Evolutionary conservation across 2,888 invertebrate genomes (phyloP).

Genomic region (Drosophila aldrichi): DNA sequence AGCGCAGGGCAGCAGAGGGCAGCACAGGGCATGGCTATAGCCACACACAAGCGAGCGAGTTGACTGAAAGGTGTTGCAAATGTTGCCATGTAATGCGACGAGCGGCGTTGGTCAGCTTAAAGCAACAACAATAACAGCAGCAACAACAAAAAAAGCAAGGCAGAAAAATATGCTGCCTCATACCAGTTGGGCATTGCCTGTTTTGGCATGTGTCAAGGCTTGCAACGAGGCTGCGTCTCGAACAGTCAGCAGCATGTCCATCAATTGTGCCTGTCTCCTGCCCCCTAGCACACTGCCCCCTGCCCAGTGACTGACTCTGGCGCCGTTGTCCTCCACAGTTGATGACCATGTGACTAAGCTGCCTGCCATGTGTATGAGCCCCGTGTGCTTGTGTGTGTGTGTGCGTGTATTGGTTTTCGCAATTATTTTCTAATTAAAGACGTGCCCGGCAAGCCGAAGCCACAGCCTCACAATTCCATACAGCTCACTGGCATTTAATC

Average conservation of each 20-base stretch:
- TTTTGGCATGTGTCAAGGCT: conserved; percentile 81
- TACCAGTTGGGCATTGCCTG: conserved; percentile 68
- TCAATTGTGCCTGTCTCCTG: conserved; percentile 65
- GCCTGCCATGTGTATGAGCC: neutral
- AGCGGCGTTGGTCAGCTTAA: conserved; percentile 39
- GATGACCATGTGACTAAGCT: conserved; percentile 22
- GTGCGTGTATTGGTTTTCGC: conserved; percentile 58
- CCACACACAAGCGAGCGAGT: conserved; percentile 50
- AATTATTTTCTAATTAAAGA: conserved; percentile 85
- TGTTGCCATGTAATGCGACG: conserved; percentile 76
- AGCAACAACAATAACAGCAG: conserved; percentile 7
- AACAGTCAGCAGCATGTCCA: conserved; percentile 74
- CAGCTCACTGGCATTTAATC: conserved; percentile 42
- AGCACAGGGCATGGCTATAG: conserved; percentile 22
- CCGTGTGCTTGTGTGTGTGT: conserved; percentile 3
- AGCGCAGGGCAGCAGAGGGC: neutral
- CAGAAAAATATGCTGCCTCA: conserved; percentile 54
- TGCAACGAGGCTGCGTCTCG: conserved; percentile 56
- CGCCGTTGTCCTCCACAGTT: conserved; percentile 62
- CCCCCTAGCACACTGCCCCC: conserved; percentile 27
- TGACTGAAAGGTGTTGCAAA: conserved; percentile 77
- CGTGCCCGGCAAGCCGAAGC: conserved; percentile 67
- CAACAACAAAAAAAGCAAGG: conserved; percentile 16
- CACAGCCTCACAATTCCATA: conserved; percentile 16
- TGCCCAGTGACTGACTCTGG: conserved; percentile 48